Conservation (phyloP, 2,113 vertebrate species). For the Odobenus rosmarus region DNA sequence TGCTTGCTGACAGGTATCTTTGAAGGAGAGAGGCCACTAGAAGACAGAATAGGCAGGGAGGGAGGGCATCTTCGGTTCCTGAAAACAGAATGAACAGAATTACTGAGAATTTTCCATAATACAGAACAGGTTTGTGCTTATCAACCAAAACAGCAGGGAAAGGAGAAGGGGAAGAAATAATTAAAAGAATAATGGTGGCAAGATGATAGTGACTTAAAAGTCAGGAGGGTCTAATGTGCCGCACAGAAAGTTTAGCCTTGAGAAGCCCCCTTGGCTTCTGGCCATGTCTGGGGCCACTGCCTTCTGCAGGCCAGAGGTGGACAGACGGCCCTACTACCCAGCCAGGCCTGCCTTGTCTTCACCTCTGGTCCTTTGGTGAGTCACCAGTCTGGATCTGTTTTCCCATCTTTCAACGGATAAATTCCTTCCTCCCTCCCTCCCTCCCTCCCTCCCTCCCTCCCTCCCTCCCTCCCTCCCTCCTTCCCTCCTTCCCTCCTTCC, state of each 20-base stretch:
- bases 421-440: not conserved
- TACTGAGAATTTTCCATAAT: slow-evolving; percentile 48
- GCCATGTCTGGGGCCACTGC: not conserved
- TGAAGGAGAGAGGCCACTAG: not conserved
- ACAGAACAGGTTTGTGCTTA: slow-evolving; percentile 34
- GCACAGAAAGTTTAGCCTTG: not conserved
- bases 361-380: not conserved
- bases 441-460: too few species aligned
- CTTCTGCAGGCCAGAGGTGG: slow-evolving; percentile 63
- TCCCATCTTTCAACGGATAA: not conserved
- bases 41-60: slow-evolving; percentile 29
- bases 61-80: not conserved
- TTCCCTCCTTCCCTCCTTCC: not conserved
- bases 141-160: slow-evolving; percentile 32
- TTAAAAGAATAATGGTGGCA: slow-evolving; percentile 49
- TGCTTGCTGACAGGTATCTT: not conserved
- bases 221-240: not conserved
- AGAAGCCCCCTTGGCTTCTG: not conserved
- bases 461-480: not conserved
- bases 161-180: slow-evolving; percentile 35
- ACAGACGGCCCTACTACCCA: not conserved
- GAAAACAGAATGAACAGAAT: slow-evolving; percentile 8
- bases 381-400: not conserved
- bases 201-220: not conserved
- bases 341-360: not conserved